These are phyloP conservation scores for Megaceryle maxima DNA, from an alignment of 2,113 vertebrate genomes.

Conservation along the genomic window DNA sequence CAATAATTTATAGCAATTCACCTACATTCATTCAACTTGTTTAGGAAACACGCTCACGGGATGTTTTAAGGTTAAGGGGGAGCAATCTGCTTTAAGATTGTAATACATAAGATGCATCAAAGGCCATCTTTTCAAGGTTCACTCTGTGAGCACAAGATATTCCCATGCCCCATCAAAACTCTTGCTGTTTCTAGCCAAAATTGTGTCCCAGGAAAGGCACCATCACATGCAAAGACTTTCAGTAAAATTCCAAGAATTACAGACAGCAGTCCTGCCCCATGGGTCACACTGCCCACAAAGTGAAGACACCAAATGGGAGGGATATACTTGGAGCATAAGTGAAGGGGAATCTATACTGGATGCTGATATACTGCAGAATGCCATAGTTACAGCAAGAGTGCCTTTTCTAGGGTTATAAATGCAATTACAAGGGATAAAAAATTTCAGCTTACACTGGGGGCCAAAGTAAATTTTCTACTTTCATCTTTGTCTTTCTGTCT, in stretches of 20 bases:
- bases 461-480: neutral
- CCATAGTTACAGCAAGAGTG: neutral
- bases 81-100: neutral
- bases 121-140: neutral
- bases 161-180: neutral
- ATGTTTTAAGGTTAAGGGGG: neutral
- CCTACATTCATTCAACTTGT: neutral
- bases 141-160: neutral
- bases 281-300: neutral
- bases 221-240: neutral
- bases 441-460: neutral
- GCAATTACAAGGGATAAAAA: neutral
- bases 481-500: neutral
- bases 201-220: neutral
- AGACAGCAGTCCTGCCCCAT: neutral
- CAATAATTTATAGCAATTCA: neutral
- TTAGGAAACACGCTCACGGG: neutral
- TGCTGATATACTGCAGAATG: neutral
- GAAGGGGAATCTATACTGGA: neutral
- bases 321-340: neutral
- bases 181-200: neutral
- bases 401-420: neutral
- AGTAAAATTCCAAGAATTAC: neutral
- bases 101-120: neutral
- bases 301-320: accelerated